Conservation (phyloP, 2,888 invertebrate species). For the Aporophyla nigra region DNA sequence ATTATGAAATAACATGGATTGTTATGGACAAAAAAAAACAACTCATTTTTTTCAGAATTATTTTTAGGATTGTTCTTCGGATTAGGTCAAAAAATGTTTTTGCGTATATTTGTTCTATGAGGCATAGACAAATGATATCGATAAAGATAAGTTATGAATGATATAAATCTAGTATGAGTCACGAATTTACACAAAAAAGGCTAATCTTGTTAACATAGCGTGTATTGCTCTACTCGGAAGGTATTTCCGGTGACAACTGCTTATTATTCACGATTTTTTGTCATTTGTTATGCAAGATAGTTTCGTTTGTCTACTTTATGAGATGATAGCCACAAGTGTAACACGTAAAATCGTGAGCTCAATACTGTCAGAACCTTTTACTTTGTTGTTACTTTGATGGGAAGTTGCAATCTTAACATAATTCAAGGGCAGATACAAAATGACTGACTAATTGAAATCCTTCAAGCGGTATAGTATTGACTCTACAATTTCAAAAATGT, state of each 20-base stretch:
- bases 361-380: neutral
- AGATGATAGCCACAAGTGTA: neutral
- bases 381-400: neutral
- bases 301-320: conserved; percentile 2
- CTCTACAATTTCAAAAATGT: neutral
- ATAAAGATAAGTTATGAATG: conserved; percentile 20
- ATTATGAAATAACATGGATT: no score
- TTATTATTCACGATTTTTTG: conserved; percentile 30
- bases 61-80: neutral
- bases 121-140: conserved; percentile 32
- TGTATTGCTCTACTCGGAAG: conserved; percentile 35
- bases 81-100: neutral
- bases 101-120: neutral
- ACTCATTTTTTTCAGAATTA: no score
- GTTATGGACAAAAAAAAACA: no score
- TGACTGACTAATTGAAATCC: neutral
- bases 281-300: conserved; percentile 3
- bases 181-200: conserved; percentile 13
- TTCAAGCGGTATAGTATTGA: neutral
- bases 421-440: neutral
- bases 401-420: neutral
- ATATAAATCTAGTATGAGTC: conserved; percentile 31
- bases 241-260: conserved; percentile 40
- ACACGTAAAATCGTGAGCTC: neutral
- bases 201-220: conserved; percentile 16